Conservation (phyloP, 2,797 vertebrate species). For the Tragelaphus eurycerus region DNA sequence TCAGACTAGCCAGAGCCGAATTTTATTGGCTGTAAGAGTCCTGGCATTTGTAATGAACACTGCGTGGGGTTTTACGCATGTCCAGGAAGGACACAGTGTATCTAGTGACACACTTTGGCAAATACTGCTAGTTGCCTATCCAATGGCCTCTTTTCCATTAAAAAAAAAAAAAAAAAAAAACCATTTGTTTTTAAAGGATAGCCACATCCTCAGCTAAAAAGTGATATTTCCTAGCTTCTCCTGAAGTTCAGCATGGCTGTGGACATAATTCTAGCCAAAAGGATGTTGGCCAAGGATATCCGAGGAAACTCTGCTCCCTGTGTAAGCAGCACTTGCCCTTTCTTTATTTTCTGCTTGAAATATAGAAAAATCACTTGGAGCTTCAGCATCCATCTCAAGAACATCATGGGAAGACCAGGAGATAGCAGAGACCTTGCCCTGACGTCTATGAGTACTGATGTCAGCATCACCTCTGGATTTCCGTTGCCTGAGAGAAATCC, state of each 20-base stretch:
- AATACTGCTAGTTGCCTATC: neutral
- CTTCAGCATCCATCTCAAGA: neutral
- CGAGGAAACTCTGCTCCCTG: neutral
- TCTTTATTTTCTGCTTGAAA: neutral
- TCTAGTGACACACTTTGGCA: neutral
- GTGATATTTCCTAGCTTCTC: neutral
- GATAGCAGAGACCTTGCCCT: neutral
- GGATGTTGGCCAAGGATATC: neutral
- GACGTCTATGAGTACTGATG: neutral
- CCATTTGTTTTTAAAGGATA: neutral
- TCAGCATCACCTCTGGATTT: neutral
- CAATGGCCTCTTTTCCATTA: neutral
- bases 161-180: neutral
- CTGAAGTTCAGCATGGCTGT: neutral
- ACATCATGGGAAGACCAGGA: neutral
- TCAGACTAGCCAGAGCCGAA: neutral
- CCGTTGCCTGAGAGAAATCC: neutral
- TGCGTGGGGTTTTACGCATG: neutral
- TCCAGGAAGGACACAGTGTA: neutral
- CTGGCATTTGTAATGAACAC: neutral
- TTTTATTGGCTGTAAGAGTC: neutral
- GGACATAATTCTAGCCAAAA: neutral
- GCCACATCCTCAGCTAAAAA: neutral
- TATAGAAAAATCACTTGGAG: neutral
- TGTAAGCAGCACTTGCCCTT: neutral